These are phyloP conservation scores for Drosophila subobscura DNA, from an alignment of 1,140 invertebrate genomes.

Conservation along the genomic window DNA sequence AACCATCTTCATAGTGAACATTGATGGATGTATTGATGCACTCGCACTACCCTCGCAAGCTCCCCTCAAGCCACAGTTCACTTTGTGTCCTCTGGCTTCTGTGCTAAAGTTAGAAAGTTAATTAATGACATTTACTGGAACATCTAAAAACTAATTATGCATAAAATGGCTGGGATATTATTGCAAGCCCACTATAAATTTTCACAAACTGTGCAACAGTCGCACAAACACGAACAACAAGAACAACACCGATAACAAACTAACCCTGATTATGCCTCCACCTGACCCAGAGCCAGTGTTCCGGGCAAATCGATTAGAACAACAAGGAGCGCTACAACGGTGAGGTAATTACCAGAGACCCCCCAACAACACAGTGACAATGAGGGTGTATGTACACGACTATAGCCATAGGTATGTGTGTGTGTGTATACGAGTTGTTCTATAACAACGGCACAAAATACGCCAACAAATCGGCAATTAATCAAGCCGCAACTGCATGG, in stretches of 20 bases:
- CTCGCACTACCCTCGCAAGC: background rate
- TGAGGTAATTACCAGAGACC: conserved; percentile 77
- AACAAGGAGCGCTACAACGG: conserved; percentile 76
- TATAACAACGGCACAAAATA: conserved; percentile 73
- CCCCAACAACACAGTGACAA: conserved; percentile 62
- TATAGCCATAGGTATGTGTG: conserved; percentile 15
- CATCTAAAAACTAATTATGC: conserved; percentile 82
- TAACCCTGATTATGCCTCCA: conserved; percentile 43
- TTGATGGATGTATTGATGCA: conserved; percentile 18
- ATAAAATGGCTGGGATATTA: conserved; percentile 77
- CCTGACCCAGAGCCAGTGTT: conserved; percentile 37
- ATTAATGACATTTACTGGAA: conserved; percentile 76
- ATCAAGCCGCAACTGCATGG: conserved; percentile 58
- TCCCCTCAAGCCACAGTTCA: too few relatives aligned
- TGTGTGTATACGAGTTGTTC: conserved; percentile 18
- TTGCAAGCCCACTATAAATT: conserved; percentile 78
- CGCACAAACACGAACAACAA: conserved; percentile 38
- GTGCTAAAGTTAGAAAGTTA: conserved; percentile 53
- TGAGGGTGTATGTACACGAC: conserved; percentile 22
- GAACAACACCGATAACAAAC: conserved; percentile 72
- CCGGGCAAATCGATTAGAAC: conserved; percentile 75
- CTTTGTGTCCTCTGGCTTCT: too few relatives aligned
- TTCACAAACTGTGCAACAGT: conserved; percentile 70
- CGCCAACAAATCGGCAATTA: conserved; percentile 81
- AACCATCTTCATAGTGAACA: background rate